These are phyloP conservation scores for Nomada goodeniana DNA, from an alignment of 2,888 invertebrate genomes.

Conservation along the genomic window DNA sequence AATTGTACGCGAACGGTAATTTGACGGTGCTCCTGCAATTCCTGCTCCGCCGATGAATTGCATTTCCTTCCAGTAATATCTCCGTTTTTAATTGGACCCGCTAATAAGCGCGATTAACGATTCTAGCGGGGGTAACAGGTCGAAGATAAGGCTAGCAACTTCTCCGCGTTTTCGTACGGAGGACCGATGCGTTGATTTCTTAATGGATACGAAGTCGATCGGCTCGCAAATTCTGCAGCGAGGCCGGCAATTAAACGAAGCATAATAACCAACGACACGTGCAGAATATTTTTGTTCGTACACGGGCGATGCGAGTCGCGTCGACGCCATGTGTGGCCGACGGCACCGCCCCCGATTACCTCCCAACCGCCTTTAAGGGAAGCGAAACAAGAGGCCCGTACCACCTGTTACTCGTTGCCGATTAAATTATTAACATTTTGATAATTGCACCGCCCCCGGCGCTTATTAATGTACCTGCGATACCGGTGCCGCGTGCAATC, in stretches of 20 bases:
- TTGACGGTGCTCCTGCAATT: conserved; percentile 31
- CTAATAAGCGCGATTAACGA: not conserved
- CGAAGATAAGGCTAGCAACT: too few relatives aligned
- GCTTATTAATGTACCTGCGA: not conserved
- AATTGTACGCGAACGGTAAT: conserved; percentile 16
- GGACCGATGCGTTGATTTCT: not conserved
- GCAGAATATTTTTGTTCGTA: conserved; percentile 38
- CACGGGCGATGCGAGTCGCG: conserved; percentile 55
- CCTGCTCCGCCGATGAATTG: not conserved
- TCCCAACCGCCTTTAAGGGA: conserved; percentile 46
- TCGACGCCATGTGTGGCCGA: conserved; percentile 73
- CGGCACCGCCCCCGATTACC: conserved; percentile 67
- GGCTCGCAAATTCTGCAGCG: not conserved
- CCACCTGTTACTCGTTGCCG: conserved; percentile 79
- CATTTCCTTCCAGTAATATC: not conserved
- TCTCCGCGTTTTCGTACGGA: not conserved
- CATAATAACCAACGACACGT: conserved; percentile 24
- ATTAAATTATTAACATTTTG: conserved; percentile 79
- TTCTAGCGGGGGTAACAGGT: not conserved
- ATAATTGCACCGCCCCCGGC: conserved; percentile 74
- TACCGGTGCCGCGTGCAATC: not conserved
- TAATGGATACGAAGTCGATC: not conserved
- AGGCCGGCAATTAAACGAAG: conserved; percentile 4
- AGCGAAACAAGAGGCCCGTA: conserved; percentile 44
- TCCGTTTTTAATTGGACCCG: not conserved